A percentile compares a stretch with the other conserved stretches of the same genome.
Evolutionary conservation across 2,888 invertebrate species (phyloP).

Genomic region (Torymus aiolomorphi): DNA sequence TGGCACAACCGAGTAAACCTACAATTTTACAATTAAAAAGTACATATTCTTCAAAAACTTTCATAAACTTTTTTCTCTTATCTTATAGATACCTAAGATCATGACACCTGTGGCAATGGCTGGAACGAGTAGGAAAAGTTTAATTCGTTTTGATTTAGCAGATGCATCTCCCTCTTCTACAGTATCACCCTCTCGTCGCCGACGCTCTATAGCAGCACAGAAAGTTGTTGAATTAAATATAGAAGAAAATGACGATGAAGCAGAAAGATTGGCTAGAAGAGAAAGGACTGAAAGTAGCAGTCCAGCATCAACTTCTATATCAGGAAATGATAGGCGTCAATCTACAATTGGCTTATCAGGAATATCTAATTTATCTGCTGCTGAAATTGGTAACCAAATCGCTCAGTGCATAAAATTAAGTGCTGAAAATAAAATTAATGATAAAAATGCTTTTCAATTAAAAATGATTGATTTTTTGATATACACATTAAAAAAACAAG

Average conservation of each 20-base stretch:
- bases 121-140: constrained; percentile 51
- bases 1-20: too few relatives aligned
- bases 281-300: constrained; percentile 47
- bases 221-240: constrained; percentile 45
- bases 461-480: constrained; percentile 92
- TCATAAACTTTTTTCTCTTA: too few relatives aligned
- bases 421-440: constrained; percentile 83
- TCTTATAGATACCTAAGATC: background rate
- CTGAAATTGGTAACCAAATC: constrained; percentile 67
- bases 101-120: constrained; percentile 42
- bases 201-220: constrained; percentile 61
- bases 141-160: constrained; percentile 48
- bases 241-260: constrained; percentile 69
- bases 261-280: constrained; percentile 65
- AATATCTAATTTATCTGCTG: constrained; percentile 61
- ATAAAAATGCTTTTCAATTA: constrained; percentile 92
- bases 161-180: constrained; percentile 31
- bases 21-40: too few relatives aligned
- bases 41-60: too few relatives aligned
- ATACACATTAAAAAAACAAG: constrained; percentile 84
- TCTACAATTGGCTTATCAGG: constrained; percentile 64
- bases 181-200: constrained; percentile 62
- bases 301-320: constrained; percentile 29
- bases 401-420: constrained; percentile 68
- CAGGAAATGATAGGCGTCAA: constrained; percentile 58